Evolutionary conservation across 2,113 vertebrate genomes (phyloP).

Genomic region (Choloepus hoffmanni): DNA sequence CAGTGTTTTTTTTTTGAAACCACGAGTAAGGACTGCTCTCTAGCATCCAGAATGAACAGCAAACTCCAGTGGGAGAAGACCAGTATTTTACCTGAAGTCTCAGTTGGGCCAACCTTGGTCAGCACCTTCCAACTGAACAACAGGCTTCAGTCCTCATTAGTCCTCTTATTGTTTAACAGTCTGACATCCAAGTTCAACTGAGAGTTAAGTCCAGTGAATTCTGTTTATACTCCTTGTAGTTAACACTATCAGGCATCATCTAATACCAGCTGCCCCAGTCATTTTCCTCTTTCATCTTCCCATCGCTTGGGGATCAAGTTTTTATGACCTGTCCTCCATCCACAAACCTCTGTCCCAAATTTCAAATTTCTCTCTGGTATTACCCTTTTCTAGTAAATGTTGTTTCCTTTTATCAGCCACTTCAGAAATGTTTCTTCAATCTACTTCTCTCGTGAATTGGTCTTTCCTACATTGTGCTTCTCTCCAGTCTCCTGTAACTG

Average conservation of each 20-base stretch:
- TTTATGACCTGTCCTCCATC: not conserved
- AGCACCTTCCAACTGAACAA: not conserved
- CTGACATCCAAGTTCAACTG: not conserved
- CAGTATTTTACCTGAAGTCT: not conserved
- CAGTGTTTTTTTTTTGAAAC: not conserved
- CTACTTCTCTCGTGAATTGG: not conserved
- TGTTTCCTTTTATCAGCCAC: not conserved
- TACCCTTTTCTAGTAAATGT: not conserved
- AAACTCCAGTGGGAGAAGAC: not conserved
- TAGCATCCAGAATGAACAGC: not conserved
- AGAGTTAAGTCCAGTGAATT: not conserved
- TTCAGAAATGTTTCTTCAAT: not conserved
- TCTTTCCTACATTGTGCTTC: not conserved
- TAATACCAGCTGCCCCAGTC: not conserved
- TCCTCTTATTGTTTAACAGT: not conserved
- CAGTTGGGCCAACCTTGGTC: not conserved
- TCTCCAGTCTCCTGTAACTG: not conserved
- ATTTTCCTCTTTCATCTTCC: not conserved
- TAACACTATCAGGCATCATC: not conserved
- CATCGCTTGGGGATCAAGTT: not conserved
- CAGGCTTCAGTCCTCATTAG: not conserved
- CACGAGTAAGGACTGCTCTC: not conserved
- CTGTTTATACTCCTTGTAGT: not conserved
- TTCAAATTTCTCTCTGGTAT: not conserved
- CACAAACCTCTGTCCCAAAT: not conserved